Conservation (phyloP, 2,888 invertebrate genomes). For the Steinernema hermaphroditum region DNA sequence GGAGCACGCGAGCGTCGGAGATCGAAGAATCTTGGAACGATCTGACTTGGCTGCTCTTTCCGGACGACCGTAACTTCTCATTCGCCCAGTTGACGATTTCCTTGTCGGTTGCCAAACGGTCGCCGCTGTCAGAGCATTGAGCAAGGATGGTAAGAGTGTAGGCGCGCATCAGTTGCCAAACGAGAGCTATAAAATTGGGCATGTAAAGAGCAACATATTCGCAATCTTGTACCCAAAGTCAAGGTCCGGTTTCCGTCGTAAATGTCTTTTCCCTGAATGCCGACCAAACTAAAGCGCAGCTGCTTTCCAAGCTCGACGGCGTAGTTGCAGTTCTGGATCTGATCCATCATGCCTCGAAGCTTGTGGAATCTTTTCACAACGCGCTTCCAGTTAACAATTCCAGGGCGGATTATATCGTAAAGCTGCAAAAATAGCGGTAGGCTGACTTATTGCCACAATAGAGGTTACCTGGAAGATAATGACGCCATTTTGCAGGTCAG, state of each 20-base stretch:
- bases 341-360: slow-evolving; percentile 92
- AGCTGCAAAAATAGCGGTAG: slow-evolving; percentile 72
- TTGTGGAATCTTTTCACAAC: slow-evolving; percentile 80
- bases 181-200: slow-evolving; percentile 75
- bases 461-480: slow-evolving; percentile 81
- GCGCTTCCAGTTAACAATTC: slow-evolving; percentile 89
- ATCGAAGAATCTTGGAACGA: slow-evolving; percentile 81
- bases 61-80: slow-evolving; percentile 72
- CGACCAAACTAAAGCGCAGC: slow-evolving; percentile 90
- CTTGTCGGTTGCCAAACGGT: slow-evolving; percentile 81
- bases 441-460: background rate
- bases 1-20: slow-evolving; percentile 83
- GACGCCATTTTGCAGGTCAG: slow-evolving; percentile 89
- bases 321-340: slow-evolving; percentile 96
- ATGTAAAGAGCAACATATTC: slow-evolving; percentile 23
- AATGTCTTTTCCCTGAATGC: slow-evolving; percentile 93
- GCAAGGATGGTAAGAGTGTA: slow-evolving; percentile 91
- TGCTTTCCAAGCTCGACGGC: slow-evolving; percentile 90
- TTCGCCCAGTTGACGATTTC: slow-evolving; percentile 97
- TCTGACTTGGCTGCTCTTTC: slow-evolving; percentile 68
- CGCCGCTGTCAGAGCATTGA: slow-evolving; percentile 74
- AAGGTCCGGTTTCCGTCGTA: slow-evolving; percentile 75
- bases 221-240: slow-evolving; percentile 74
- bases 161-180: slow-evolving; percentile 98
- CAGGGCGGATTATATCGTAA: slow-evolving; percentile 94